Conservation (phyloP, 2,113 vertebrate species). For the Choloepus hoffmanni region DNA sequence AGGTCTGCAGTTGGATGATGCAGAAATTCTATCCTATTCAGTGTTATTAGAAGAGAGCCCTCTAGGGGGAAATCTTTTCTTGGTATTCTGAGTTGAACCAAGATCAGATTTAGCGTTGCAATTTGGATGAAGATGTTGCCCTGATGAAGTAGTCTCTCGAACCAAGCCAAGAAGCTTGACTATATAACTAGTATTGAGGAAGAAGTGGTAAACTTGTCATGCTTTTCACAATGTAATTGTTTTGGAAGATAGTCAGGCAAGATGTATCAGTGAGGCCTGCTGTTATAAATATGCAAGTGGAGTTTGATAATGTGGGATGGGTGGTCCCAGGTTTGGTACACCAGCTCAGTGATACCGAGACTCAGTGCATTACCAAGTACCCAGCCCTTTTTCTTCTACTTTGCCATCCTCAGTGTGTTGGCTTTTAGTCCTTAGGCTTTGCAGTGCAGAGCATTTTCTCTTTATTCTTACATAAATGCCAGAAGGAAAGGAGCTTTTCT, state of each 20-base stretch:
- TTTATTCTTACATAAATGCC: not conserved
- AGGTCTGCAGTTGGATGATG: not conserved
- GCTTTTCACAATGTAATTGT: not conserved
- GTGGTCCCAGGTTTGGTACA: not conserved
- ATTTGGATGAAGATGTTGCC: not conserved
- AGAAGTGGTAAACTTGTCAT: not conserved
- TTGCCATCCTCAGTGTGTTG: not conserved
- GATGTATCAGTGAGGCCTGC: not conserved
- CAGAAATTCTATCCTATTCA: not conserved
- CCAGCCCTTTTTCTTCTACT: not conserved
- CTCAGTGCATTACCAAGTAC: not conserved
- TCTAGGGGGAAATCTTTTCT: conserved; percentile 48
- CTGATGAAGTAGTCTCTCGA: not conserved
- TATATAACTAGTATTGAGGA: not conserved
- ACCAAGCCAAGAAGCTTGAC: not conserved
- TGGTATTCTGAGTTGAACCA: not conserved
- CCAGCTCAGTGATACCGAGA: not conserved
- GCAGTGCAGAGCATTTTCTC: not conserved
- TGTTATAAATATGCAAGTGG: not conserved
- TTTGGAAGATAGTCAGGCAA: not conserved
- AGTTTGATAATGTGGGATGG: not conserved
- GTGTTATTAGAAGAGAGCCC: not conserved
- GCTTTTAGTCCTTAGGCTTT: not conserved
- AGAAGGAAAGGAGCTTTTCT: not conserved
- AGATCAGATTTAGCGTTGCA: not conserved